phyloP scores from a whole-genome alignment of 2,113 vertebrate species.

The Coreoperca whiteheadi region DNA sequence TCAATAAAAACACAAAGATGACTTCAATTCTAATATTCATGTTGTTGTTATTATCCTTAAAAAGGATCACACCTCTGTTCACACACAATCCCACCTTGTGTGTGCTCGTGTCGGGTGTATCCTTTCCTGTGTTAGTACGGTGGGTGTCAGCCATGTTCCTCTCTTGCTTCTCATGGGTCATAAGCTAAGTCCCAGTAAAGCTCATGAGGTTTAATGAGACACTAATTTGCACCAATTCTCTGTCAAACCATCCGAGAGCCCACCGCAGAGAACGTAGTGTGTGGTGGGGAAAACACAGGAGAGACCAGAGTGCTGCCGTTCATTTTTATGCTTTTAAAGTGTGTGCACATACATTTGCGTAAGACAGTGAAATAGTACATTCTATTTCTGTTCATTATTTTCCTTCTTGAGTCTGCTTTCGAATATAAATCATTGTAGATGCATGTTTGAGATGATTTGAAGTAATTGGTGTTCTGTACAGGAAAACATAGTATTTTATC shows the following conservation, averaged over 20 bases:
- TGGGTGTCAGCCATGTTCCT: conserved; percentile 14
- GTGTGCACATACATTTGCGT: not conserved
- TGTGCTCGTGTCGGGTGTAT: not conserved
- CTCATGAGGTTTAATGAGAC: conserved; percentile 58
- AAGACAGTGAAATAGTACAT: not conserved
- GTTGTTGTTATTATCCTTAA: too few species aligned
- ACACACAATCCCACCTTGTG: not conserved
- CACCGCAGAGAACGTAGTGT: not conserved
- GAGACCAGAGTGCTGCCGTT: not conserved
- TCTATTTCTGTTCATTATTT: not conserved
- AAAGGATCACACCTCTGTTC: not conserved
- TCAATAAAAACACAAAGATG: too few species aligned
- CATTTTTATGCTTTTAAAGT: not conserved
- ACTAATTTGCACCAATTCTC: conserved; percentile 53
- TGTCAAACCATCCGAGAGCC: conserved; percentile 41
- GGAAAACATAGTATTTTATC: conserved; percentile 2
- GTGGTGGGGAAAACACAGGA: not conserved
- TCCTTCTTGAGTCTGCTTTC: not conserved
- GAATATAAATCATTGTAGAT: not conserved
- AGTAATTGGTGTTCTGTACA: conserved; percentile 8
- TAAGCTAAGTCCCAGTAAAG: conserved; percentile 43
- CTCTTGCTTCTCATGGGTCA: conserved; percentile 37
- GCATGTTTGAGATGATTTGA: conserved; percentile 18
- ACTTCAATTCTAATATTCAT: too few species aligned
- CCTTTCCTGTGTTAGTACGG: not conserved